phyloP scores from a whole-genome alignment of 1,140 invertebrate genomes.

The Heterodera schachtii region DNA sequence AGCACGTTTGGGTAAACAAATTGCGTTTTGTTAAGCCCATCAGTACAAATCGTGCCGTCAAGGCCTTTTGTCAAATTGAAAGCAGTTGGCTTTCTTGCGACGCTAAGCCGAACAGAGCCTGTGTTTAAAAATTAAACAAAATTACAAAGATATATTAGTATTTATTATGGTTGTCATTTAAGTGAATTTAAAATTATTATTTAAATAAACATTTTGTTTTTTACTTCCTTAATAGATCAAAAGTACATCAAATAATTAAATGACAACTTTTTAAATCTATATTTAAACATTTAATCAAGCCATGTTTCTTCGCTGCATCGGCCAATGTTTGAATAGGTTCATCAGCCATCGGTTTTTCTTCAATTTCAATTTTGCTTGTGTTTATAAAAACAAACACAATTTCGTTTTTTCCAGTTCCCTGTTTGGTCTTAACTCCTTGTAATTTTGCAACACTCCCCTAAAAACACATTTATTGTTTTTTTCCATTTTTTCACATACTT shows the following conservation, averaged over 20 bases:
- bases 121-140: background rate
- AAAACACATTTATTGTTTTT: background rate
- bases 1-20: no score
- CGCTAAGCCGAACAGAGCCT: background rate
- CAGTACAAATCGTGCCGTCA: no score
- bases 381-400: background rate
- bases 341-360: background rate
- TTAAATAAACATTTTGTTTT: no score
- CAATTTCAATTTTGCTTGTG: background rate
- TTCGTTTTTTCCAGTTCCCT: no score
- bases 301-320: background rate
- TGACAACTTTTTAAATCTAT: no score
- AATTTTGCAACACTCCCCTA: background rate
- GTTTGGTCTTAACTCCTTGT: no score
- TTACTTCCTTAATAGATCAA: no score
- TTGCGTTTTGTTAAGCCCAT: no score
- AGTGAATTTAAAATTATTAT: conserved; percentile 5
- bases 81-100: background rate
- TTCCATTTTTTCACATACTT: no score
- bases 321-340: background rate
- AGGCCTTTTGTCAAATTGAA: background rate
- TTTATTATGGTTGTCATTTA: no score
- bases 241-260: background rate
- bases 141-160: background rate
- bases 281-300: background rate